Evolutionary conservation across 2,888 invertebrate species (phyloP), one percentile per base, ranked within the genome.

Genomic region (Sarcophaga subvicina): DNA sequence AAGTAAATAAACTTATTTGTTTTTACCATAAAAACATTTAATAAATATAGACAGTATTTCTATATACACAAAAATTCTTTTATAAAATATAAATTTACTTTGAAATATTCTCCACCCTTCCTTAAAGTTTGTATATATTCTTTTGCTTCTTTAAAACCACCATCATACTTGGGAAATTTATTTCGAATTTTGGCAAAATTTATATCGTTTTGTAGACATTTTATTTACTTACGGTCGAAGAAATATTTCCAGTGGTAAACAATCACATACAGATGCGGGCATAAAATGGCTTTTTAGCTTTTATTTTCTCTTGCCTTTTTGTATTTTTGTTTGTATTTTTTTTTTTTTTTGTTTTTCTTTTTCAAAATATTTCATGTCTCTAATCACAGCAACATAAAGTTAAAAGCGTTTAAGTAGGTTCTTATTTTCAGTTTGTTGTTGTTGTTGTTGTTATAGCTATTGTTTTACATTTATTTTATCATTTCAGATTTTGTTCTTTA

Each of bases 1-100:
- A 37, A 37, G 37, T 37, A 37, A 37, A 37, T 37, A 37, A 64
- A 64, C 54, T 64, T 76, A 64, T 66, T 49, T 45, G 73, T 25
- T 62, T 60, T 62, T 62, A 73, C 62, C 20, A 62, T 54, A 54
- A 11, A 59, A 14, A 6, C 2, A 37, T 37, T 37, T 1, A 37
- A 6, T 37, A 37, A 6, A 37, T 37, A 37, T 37, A 2, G 8
- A 37, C 8, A 8, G 1, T 37, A 10, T 37, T 2, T 2, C 37
- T 10, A 37, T 37, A 10, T 2, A 37, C 8, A 37, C 8, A 37
- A 37, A 37, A 54, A 54, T 14, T 54, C 14, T 12, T 54, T 54
- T 54, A 17, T 17, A 54, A 14, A 54, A 14, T 54, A 17, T 54
- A 4, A 54, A 54, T 54, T 14, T 54, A 54, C 4, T 54, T 17